Percentiles rank a stretch among this genome's conserved stretches.
phyloP scores from a whole-genome alignment of 2,888 invertebrate genomes.

The Hyalella azteca region DNA sequence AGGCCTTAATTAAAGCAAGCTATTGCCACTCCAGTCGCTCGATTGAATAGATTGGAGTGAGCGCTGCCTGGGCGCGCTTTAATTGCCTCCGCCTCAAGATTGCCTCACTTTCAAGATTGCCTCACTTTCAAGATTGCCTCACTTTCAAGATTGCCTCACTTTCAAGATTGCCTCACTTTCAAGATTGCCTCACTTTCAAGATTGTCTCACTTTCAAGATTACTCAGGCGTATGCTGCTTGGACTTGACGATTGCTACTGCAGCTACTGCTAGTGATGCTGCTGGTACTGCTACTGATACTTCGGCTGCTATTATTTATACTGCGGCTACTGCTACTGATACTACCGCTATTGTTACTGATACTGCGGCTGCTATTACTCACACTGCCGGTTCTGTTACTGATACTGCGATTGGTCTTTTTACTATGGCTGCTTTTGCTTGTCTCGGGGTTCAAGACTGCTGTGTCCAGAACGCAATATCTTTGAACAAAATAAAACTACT shows the following conservation, averaged over 20 bases:
- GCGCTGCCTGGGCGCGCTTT: neutral
- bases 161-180: neutral
- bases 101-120: neutral
- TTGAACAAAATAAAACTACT: too few relatives aligned
- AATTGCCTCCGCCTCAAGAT: constrained; percentile 22
- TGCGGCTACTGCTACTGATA: too few relatives aligned
- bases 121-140: neutral
- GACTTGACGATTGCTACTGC: neutral
- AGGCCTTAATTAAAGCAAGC: constrained; percentile 36
- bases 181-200: neutral
- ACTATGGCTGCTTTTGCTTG: too few relatives aligned
- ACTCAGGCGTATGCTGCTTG: neutral
- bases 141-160: neutral
- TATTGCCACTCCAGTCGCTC: constrained; percentile 28
- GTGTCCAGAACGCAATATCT: too few relatives aligned
- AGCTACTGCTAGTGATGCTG: too few relatives aligned
- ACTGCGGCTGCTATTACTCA: too few relatives aligned
- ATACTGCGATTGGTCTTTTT: too few relatives aligned
- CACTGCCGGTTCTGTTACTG: too few relatives aligned
- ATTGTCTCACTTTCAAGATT: neutral
- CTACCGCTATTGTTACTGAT: too few relatives aligned
- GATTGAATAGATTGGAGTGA: constrained; percentile 33
- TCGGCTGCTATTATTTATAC: too few relatives aligned
- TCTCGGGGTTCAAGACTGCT: too few relatives aligned
- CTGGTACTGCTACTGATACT: too few relatives aligned